These are phyloP conservation scores for Hydrolagus affinis DNA, from an alignment of 2,113 vertebrate species.

Conservation along the genomic window DNA sequence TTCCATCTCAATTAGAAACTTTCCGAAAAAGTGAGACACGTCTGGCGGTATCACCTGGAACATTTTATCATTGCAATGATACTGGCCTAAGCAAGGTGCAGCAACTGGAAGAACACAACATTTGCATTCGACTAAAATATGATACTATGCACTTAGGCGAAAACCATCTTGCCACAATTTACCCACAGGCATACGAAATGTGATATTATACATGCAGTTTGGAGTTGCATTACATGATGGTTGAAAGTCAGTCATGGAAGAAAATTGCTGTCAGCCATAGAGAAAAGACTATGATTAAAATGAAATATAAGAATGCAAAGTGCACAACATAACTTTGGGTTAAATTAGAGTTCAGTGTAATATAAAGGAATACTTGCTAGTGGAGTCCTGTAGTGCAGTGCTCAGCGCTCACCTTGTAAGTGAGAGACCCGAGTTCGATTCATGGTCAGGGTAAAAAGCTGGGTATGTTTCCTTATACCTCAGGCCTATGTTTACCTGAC, in stretches of 20 bases:
- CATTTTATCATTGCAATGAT: not conserved
- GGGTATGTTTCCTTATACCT: too few species aligned
- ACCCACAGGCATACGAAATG: not conserved
- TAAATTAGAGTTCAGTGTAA: too few species aligned
- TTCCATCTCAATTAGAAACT: too few species aligned
- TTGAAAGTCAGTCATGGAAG: not conserved
- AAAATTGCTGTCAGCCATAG: not conserved
- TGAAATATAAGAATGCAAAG: not conserved
- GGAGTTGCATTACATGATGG: too few species aligned
- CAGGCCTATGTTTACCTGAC: too few species aligned
- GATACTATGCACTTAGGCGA: not conserved
- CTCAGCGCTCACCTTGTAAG: too few species aligned
- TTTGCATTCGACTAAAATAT: slow-evolving; percentile 1
- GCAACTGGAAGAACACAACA: slow-evolving; percentile 2
- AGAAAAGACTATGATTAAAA: not conserved
- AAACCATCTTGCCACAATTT: not conserved
- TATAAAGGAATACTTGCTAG: too few species aligned
- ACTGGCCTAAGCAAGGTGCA: not conserved
- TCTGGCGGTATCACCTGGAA: not conserved
- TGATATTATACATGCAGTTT: not conserved
- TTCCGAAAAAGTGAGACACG: not conserved
- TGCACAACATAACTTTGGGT: too few species aligned
- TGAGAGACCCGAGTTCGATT: too few species aligned
- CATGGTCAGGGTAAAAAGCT: too few species aligned
- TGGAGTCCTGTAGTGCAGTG: too few species aligned